Base-by-base conservation (phyloP, 2,797 vertebrate genomes). In the Hyperoplus immaculatus region DNA sequence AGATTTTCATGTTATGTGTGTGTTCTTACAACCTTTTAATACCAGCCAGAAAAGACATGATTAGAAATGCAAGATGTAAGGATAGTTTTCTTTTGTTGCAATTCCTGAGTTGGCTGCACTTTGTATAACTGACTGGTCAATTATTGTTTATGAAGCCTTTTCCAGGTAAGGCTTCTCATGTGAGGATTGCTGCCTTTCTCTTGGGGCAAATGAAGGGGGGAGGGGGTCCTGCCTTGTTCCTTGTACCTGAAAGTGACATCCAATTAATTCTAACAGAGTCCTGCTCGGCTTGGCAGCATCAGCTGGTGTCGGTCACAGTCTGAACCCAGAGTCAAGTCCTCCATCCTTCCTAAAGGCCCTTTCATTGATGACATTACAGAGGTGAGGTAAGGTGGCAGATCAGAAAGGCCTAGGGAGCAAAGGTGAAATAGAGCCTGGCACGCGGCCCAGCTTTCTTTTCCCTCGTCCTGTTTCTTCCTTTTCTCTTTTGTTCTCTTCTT, bases 361-460 rank as follows among this genome's bases (percentile, higher is more conserved):
- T 94, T 93, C 87, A 93, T 94, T 92, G 86, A 92, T 90, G 92
- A 88, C 84, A 93, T 94, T 91, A 91, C 87, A 81, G 81, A 90
- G 93, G 93, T 92, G 88, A 94, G 84, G 79, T 81, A 42, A 78
- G 69, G 87, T 86, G 89, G 84, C 86, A 77, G 89, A 87, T 88
- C 84, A 73, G 82, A 80, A 77, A 88, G 85, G 81, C 86, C 84
- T 12, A 45, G 45, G 79, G 90, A 88, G 84, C 88, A 91, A 85
- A 91, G 89, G 91, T 91, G 90, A 87, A 92, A 90, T 87, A 87
- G 88, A 87, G 18, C 79, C 82, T 89, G 91, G 89, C 91, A 84
- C 63, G 8, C 18, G 8, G 84, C 91, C 88, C 84, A 43, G 91
- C 62, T 65, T 21, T 78, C 29, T 38, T 58, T 51, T 56, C 65